phyloP scores from a whole-genome alignment of 1,140 invertebrate species.

The Pseudomyrmex gracilis region DNA sequence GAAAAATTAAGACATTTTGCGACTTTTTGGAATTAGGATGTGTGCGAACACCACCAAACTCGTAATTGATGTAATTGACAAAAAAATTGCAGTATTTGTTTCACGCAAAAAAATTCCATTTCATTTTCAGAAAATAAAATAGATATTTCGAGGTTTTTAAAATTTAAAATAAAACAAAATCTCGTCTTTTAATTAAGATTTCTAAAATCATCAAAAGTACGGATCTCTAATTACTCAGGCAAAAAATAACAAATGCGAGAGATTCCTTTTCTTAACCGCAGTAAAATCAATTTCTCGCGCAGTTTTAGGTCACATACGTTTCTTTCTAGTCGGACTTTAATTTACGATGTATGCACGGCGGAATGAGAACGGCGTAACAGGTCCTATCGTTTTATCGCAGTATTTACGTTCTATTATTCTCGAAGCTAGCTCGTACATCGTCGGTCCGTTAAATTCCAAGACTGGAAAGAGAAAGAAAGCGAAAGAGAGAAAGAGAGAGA shows the following conservation, averaged over 20 bases:
- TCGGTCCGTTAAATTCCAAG: constrained; percentile 69
- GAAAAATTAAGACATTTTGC: constrained; percentile 8
- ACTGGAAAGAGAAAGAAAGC: constrained; percentile 9
- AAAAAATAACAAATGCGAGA: not conserved
- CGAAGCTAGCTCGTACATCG: constrained; percentile 60
- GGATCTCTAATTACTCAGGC: not conserved
- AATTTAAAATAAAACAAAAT: not conserved
- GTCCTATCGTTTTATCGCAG: constrained; percentile 69
- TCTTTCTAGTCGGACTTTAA: not conserved
- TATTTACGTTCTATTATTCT: constrained; percentile 74
- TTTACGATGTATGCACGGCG: constrained; percentile 14
- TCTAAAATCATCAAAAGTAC: not conserved
- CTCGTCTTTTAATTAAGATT: too few relatives aligned
- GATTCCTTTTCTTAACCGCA: not conserved
- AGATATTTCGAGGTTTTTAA: not conserved
- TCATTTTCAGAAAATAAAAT: not conserved
- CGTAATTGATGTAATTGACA: not conserved
- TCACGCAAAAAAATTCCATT: not conserved
- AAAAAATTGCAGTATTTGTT: not conserved
- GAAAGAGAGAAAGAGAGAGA: not conserved
- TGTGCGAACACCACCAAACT: not conserved
- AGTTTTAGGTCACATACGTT: constrained; percentile 4
- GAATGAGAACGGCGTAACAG: constrained; percentile 67
- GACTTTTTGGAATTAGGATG: not conserved
- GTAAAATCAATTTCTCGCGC: not conserved